Conservation (phyloP, 1,140 invertebrate genomes). For the Acromyrmex echinatior region DNA sequence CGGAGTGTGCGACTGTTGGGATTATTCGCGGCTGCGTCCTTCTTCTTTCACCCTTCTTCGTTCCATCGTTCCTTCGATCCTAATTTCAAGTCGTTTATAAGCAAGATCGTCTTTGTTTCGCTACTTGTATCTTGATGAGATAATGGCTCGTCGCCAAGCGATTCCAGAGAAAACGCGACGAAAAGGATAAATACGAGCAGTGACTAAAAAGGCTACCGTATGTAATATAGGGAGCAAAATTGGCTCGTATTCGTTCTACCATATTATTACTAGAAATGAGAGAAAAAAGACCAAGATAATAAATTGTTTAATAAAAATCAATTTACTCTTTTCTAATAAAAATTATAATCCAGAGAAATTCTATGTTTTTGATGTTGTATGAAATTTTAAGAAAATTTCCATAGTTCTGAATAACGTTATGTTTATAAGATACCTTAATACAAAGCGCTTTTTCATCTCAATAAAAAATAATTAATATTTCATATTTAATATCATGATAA, state of each 20-base stretch:
- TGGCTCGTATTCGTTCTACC: background rate
- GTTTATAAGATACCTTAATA: background rate
- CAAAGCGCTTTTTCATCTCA: background rate
- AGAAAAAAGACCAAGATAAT: background rate
- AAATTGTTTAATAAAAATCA: background rate
- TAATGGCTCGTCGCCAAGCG: constrained; percentile 65
- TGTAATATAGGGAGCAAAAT: background rate
- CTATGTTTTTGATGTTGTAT: background rate
- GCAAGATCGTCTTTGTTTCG: constrained; percentile 2
- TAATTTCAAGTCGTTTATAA: constrained; percentile 41
- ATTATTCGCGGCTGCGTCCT: constrained; percentile 55
- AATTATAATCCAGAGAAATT: constrained; percentile 13
- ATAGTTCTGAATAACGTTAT: background rate
- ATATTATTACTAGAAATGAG: background rate
- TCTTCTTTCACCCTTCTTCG: constrained; percentile 18
- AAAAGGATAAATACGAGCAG: background rate
- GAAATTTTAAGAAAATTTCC: background rate
- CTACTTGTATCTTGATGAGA: constrained; percentile 47
- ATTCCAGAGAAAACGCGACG: constrained; percentile 26
- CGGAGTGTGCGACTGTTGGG: constrained; percentile 28
- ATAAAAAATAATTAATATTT: background rate
- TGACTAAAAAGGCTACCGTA: background rate
- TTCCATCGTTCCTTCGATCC: background rate
- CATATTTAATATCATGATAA: constrained; percentile 17
- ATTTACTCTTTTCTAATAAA: background rate